A percentile compares a stretch with the other conserved stretches of the same genome.
These are phyloP conservation scores for Lepidotrigona ventralis DNA, from an alignment of 1,140 invertebrate species.

Conservation along the genomic window DNA sequence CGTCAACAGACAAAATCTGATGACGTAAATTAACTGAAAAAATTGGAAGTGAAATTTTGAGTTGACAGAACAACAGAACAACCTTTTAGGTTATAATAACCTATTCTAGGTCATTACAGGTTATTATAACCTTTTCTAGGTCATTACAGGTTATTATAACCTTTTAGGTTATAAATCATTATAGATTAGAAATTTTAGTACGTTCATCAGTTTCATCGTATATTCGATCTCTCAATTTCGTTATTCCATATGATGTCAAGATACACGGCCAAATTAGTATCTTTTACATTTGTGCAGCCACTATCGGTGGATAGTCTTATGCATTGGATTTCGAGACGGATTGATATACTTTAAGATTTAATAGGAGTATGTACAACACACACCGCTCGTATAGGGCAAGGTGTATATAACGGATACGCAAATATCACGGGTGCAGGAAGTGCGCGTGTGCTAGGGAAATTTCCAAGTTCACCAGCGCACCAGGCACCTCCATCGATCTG, in stretches of 20 bases:
- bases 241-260: background rate
- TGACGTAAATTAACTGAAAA: background rate
- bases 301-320: background rate
- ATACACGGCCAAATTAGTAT: background rate
- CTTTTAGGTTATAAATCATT: background rate
- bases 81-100: background rate
- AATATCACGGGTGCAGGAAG: slow-evolving; percentile 52
- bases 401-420: slow-evolving; percentile 12
- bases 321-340: background rate
- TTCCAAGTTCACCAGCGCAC: slow-evolving; percentile 65
- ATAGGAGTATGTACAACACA: background rate
- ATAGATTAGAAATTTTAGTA: background rate
- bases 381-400: background rate
- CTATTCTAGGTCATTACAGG: background rate
- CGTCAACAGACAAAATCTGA: too few species aligned
- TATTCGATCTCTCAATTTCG: background rate
- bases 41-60: background rate
- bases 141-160: background rate
- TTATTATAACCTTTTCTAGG: background rate
- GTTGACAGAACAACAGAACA: background rate
- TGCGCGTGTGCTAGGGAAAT: slow-evolving; percentile 66
- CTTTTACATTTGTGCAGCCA: background rate
- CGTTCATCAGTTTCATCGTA: background rate
- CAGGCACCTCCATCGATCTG: slow-evolving; percentile 66
- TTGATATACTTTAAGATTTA: slow-evolving; percentile 16